A percentile compares a stretch with the other conserved stretches of the same genome.
These are phyloP conservation scores for Arbacia lixula DNA, from an alignment of 53 echinoderm and acorn worm species.

Conservation along the genomic window DNA sequence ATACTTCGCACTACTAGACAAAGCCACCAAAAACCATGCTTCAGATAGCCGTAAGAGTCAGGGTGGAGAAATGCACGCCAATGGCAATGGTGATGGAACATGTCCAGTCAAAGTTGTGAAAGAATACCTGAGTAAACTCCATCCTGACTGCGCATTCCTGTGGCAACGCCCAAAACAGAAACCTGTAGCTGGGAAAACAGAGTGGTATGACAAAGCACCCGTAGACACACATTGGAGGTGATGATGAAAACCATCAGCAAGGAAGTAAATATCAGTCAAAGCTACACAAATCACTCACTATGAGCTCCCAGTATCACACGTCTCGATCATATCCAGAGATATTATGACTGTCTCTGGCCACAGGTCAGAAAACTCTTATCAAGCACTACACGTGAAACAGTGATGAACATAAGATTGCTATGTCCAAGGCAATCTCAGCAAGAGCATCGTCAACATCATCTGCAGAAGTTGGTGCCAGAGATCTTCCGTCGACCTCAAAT, in stretches of 20 bases:
- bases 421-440: no score
- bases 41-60: conserved; percentile 45
- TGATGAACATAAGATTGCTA: no score
- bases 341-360: no score
- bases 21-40: conserved; percentile 36
- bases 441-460: no score
- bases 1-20: conserved; percentile 38
- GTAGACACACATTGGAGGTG: conserved; percentile 30
- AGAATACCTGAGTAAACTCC: conserved; percentile 29
- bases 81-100: not conserved
- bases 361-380: no score
- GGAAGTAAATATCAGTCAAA: conserved; percentile 36
- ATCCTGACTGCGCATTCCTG: conserved; percentile 7
- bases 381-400: no score
- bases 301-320: no score
- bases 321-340: no score
- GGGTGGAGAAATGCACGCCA: conserved; percentile 43
- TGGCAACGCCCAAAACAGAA: conserved; percentile 33
- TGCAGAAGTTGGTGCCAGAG: no score
- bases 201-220: conserved; percentile 33
- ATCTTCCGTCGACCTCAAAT: no score
- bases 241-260: conserved; percentile 43
- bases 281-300: conserved; percentile 25
- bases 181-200: conserved; percentile 3
- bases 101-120: conserved; percentile 25